A percentile compares a stretch with the other conserved stretches of the same genome.
These are phyloP conservation scores for Ophiothrix spiculata DNA, from an alignment of 35 echinoderm and acorn worm species.

Conservation along the genomic window DNA sequence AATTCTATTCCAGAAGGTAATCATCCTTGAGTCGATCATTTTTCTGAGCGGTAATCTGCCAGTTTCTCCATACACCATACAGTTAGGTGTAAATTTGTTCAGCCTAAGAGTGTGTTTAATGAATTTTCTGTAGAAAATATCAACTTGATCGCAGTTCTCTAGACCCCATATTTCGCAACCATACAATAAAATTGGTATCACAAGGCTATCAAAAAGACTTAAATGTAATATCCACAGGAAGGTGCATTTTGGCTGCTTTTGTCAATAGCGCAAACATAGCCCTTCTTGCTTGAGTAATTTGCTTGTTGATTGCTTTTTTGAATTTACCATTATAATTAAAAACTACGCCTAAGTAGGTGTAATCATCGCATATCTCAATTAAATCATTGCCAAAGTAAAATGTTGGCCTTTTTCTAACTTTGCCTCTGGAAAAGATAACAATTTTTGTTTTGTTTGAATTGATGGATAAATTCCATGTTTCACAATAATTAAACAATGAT, in stretches of 20 bases:
- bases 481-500: neutral
- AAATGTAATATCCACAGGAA: too few species aligned
- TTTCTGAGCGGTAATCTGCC: neutral
- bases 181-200: too few species aligned
- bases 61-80: conserved; percentile 1
- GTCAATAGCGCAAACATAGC: conserved; percentile 4
- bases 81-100: neutral
- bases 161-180: too few species aligned
- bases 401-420: neutral
- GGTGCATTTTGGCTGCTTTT: too few species aligned
- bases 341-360: neutral
- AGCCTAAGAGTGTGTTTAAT: neutral
- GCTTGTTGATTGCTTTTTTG: neutral
- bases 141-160: too few species aligned
- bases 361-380: neutral
- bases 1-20: neutral
- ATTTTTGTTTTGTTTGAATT: neutral
- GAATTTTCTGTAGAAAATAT: too few species aligned
- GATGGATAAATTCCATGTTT: neutral
- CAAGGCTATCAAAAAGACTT: too few species aligned
- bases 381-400: neutral
- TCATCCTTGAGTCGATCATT: neutral
- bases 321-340: conserved; percentile 8
- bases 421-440: neutral
- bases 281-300: conserved; percentile 23